Conservation (phyloP, 2,797 vertebrate genomes). For the Anabas testudineus region DNA sequence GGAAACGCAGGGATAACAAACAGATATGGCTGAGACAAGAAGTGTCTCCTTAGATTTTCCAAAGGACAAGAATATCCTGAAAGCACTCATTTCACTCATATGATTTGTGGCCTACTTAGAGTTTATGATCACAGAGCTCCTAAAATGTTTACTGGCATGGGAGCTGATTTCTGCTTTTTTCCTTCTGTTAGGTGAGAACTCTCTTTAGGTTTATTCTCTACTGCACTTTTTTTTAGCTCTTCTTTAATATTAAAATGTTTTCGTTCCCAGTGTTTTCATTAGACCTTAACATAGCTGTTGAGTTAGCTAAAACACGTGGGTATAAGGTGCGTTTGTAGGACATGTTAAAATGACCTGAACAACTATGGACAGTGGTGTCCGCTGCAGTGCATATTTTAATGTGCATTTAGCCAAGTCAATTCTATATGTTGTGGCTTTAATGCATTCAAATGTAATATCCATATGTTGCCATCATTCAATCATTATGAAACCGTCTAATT, state of each 20-base stretch:
- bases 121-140: too few relatives aligned
- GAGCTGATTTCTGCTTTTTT: neutral
- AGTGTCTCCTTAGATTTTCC: too few relatives aligned
- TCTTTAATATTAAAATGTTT: neutral
- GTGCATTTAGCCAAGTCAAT: neutral
- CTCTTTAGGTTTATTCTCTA: neutral
- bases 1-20: too few relatives aligned
- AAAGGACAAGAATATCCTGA: too few relatives aligned
- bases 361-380: neutral
- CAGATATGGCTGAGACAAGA: too few relatives aligned
- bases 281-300: neutral
- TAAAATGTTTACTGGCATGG: too few relatives aligned
- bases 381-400: neutral
- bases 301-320: too few relatives aligned
- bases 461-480: neutral
- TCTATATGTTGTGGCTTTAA: conserved; percentile 3
- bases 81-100: too few relatives aligned
- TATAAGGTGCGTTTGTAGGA: neutral
- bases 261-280: neutral
- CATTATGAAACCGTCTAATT: neutral
- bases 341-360: neutral
- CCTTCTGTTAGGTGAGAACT: neutral
- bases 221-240: neutral
- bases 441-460: neutral
- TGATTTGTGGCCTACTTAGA: too few relatives aligned